phyloP scores from a whole-genome alignment of 2,113 vertebrate species.

The Parus major region DNA sequence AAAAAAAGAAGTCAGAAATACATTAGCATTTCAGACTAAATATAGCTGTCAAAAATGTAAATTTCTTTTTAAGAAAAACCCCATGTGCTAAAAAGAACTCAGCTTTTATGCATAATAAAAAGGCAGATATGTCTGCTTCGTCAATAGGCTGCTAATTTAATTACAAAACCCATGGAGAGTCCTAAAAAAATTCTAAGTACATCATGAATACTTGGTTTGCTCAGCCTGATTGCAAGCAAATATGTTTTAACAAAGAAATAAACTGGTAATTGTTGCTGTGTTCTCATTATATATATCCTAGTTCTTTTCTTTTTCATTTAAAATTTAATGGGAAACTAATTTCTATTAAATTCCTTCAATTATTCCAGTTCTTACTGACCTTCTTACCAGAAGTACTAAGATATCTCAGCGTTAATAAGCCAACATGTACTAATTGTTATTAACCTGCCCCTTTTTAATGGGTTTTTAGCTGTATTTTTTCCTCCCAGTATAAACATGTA shows the following conservation, averaged over 20 bases:
- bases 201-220: not conserved
- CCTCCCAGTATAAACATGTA: not conserved
- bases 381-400: not conserved
- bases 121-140: not conserved
- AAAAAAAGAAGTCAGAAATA: not conserved
- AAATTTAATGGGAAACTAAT: not conserved
- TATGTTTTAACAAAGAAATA: not conserved
- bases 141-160: not conserved
- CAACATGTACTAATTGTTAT: not conserved
- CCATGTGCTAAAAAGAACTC: not conserved
- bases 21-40: conserved; percentile 7
- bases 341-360: not conserved
- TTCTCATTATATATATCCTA: not conserved
- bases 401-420: not conserved
- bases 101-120: not conserved
- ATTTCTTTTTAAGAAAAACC: not conserved
- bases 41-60: conserved; percentile 9
- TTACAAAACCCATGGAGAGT: not conserved
- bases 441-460: not conserved
- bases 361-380: not conserved
- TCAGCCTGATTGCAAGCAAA: not conserved
- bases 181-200: not conserved
- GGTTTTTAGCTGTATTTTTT: not conserved
- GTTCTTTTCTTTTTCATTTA: not conserved
- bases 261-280: not conserved